A percentile compares a stretch with the other conserved stretches of the same genome.
Evolutionary conservation across 2,888 invertebrate genomes (phyloP).

Genomic region (Maniola hyperantus): DNA sequence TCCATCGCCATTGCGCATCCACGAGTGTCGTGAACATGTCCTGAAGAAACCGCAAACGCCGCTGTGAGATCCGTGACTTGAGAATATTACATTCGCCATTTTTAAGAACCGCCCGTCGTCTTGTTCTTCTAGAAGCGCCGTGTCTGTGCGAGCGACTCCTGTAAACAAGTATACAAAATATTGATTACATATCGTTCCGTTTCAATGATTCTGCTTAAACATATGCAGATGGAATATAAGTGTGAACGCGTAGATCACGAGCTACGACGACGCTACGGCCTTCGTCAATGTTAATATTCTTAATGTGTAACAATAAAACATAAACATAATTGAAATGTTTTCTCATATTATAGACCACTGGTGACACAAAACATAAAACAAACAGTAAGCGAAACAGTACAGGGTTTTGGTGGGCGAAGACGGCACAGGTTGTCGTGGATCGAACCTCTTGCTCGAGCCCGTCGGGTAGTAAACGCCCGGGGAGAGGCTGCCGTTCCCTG

Average conservation of each 20-base stretch:
- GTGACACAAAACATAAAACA: conserved; percentile 43
- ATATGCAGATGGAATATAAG: conserved; percentile 51
- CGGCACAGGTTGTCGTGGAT: conserved; percentile 63
- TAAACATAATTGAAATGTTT: conserved; percentile 47
- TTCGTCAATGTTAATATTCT: conserved; percentile 72
- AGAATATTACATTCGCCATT: conserved; percentile 98
- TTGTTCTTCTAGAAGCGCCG: conserved; percentile 86
- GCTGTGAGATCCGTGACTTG: conserved; percentile 92
- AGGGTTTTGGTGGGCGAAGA: conserved; percentile 63
- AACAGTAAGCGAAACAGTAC: conserved; percentile 76
- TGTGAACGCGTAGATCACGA: conserved; percentile 69
- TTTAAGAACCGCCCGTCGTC: conserved; percentile 94
- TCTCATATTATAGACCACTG: not conserved
- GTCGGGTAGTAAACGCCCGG: conserved; percentile 79
- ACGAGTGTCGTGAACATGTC: conserved; percentile 95
- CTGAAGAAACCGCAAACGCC: conserved; percentile 88
- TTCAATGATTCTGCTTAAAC: conserved; percentile 55
- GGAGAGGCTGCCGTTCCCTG: conserved; percentile 74
- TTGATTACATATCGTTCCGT: conserved; percentile 49
- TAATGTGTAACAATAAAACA: conserved; percentile 59
- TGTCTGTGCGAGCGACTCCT: conserved; percentile 87
- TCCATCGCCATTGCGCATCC: conserved; percentile 96
- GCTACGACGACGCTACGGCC: conserved; percentile 56
- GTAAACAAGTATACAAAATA: conserved; percentile 61
- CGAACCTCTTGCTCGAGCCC: conserved; percentile 76